Evolutionary conservation across 2,113 vertebrate species (phyloP), one percentile per base, ranked within the genome.

Genomic region (Leucoraja erinaceus): DNA sequence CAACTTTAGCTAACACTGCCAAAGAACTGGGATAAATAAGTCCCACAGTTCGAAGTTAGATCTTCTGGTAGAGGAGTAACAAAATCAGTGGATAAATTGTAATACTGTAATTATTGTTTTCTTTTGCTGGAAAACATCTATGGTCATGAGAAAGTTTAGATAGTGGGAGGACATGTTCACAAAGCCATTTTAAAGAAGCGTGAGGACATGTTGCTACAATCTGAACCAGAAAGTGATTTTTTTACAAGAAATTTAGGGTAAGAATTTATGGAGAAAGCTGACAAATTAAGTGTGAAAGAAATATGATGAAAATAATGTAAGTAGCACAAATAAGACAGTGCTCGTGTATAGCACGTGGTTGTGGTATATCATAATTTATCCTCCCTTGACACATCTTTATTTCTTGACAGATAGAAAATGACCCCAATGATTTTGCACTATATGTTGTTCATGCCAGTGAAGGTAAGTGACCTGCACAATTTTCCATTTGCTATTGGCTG

Each of bases 351-450:
- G 59, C n/a, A 6, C 38, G 7, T 63, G 59, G 31, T 88, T n/a
- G 16, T 4, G 31, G 16, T 88, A 31, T 31, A 66, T 63, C 63
- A 63, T 63, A 63, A 63, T 7, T 1, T 91, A 2, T 70, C 54
- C 5, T 91, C n/a, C 10, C 72, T 47, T 72, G 90, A 91, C 16
- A 54, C 20, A 3, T 28, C 20, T 91, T 74, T 72, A 70, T 91
- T 91, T 47, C 33, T 9, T 28, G 22, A 91, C 90, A 91, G 90
- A 47, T 91, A 91, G 90, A 91, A 91, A 91, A 91, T 54, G 90
- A 91, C 28, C 90, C 90, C 10, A 91, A 91, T 91, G 66, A 91
- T 70, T 91, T 91, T 91, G 90, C 90, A 28, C 18, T 91, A 38
- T 91, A 91, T 72, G 90, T 91, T 4, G 68, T 91, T 74, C 90